Evolutionary conservation across 2,113 vertebrate genomes (phyloP).

Genomic region (Patagioenas fasciata): DNA sequence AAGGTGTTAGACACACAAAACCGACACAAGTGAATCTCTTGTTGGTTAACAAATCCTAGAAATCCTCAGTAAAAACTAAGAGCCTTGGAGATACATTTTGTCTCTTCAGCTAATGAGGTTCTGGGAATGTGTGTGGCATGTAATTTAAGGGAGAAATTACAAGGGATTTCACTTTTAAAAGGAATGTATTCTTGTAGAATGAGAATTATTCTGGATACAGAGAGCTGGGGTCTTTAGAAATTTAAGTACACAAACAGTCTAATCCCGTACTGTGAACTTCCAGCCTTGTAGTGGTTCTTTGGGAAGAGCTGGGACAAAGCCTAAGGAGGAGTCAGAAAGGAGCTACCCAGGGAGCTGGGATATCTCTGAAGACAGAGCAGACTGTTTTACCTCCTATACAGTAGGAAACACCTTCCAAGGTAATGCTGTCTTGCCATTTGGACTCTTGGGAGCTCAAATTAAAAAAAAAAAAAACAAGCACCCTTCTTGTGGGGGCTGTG

Average conservation of each 20-base stretch:
- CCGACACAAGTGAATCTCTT: not conserved
- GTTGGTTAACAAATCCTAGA: not conserved
- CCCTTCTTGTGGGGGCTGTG: not conserved
- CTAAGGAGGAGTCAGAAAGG: not conserved
- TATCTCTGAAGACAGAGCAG: not conserved
- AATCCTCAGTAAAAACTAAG: not conserved
- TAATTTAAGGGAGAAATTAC: not conserved
- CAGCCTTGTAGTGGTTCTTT: not conserved
- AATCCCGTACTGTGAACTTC: not conserved
- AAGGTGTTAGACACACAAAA: not conserved
- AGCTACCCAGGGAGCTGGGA: not conserved
- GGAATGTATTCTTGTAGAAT: not conserved
- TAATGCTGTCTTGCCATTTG: not conserved
- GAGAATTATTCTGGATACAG: not conserved
- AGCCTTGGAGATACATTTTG: not conserved
- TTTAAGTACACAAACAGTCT: not conserved
- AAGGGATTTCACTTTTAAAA: not conserved
- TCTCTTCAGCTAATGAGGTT: not conserved
- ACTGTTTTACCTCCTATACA: not conserved
- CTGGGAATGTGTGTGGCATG: not conserved
- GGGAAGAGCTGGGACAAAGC: not conserved
- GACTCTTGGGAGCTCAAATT: not conserved
- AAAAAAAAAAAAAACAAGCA: not conserved
- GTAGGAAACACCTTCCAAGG: not conserved
- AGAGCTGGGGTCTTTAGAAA: not conserved